Evolutionary conservation across 2,113 vertebrate genomes (phyloP).

Genomic region (Thomomys bottae): DNA sequence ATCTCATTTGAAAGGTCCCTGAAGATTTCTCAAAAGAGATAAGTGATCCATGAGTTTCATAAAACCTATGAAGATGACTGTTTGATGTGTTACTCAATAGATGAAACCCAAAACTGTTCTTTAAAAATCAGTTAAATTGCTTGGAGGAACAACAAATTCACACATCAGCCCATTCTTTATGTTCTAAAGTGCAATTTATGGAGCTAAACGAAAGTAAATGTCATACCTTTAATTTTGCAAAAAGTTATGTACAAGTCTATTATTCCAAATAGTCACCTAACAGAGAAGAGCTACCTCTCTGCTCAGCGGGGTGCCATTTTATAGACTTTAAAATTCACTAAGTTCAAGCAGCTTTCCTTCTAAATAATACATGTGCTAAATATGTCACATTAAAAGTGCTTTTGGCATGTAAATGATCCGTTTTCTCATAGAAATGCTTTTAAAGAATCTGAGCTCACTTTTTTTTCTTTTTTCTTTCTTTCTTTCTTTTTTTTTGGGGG

Average conservation of each 20-base stretch:
- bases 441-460: constrained; percentile 89
- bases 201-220: constrained; percentile 89
- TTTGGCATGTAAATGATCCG: constrained; percentile 94
- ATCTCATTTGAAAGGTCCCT: constrained; percentile 67
- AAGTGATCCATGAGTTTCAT: constrained; percentile 77
- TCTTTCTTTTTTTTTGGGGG: constrained; percentile 73
- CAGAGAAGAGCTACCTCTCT: constrained; percentile 93
- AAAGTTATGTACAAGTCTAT: constrained; percentile 97
- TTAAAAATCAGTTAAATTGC: constrained; percentile 88
- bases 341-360: constrained; percentile 93
- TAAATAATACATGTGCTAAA: constrained; percentile 97
- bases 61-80: constrained; percentile 85
- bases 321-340: constrained; percentile 95
- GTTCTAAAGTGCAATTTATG: constrained; percentile 87
- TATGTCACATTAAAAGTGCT: constrained; percentile 96
- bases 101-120: constrained; percentile 86
- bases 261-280: constrained; percentile 99
- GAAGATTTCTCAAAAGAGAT: constrained; percentile 69
- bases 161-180: constrained; percentile 86
- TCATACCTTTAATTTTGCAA: constrained; percentile 92
- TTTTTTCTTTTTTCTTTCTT: constrained; percentile 58
- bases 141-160: constrained; percentile 87
- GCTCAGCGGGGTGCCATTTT: constrained; percentile 97
- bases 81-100: constrained; percentile 85
- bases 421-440: constrained; percentile 92